Percentiles rank a stretch among this genome's conserved stretches.
Evolutionary conservation across 1,140 invertebrate species (phyloP).

Genomic region (Zaprionus kolodkinae): DNA sequence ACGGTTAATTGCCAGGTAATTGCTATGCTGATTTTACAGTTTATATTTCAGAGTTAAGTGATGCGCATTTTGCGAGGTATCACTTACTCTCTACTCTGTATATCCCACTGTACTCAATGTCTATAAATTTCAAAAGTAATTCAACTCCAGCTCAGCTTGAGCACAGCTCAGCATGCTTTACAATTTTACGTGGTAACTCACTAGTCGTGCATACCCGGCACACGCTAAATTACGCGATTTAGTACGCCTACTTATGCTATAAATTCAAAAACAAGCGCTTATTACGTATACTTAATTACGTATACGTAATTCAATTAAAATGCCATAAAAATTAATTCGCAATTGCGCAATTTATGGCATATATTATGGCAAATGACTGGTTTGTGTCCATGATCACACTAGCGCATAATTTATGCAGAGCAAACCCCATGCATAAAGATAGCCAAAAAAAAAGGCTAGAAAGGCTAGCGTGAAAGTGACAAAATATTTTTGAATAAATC

Average conservation of each 20-base stretch:
- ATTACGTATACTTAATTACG: slow-evolving; percentile 37
- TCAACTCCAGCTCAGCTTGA: too few species aligned
- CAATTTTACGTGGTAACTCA: neutral
- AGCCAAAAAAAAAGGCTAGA: neutral
- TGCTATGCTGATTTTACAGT: neutral
- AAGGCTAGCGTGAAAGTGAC: neutral
- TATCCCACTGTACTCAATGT: neutral
- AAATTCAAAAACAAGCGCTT: slow-evolving; percentile 11
- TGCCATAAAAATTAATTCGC: slow-evolving; percentile 40
- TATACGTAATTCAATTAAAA: slow-evolving; percentile 54
- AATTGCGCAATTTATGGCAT: slow-evolving; percentile 23
- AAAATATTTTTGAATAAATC: neutral
- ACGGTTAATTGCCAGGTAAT: slow-evolving; percentile 21
- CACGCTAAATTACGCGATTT: too few species aligned
- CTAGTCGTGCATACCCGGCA: neutral
- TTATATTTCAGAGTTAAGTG: neutral
- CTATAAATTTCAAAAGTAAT: too few species aligned
- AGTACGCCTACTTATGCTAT: neutral
- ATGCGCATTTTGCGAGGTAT: too few species aligned
- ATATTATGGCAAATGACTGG: slow-evolving; percentile 14
- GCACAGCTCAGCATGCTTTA: too few species aligned
- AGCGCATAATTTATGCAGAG: slow-evolving; percentile 49
- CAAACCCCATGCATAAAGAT: neutral
- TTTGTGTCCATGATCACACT: too few species aligned
- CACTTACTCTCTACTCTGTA: neutral